Evolutionary conservation across 1,140 invertebrate species (phyloP).

Genomic region (Acromyrmex charruanus): DNA sequence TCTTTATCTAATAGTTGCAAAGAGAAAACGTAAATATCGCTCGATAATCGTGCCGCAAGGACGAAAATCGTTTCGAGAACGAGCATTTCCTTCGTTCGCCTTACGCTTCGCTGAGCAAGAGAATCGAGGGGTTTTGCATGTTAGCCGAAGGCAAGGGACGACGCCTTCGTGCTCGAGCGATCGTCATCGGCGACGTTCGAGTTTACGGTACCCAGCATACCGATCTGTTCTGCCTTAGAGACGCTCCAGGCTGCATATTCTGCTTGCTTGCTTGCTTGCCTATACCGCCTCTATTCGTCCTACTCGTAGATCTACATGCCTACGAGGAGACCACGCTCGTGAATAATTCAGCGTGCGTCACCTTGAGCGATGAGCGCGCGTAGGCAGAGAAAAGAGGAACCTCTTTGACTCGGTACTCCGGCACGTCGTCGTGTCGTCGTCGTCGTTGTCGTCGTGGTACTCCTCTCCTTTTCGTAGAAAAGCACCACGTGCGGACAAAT

Average conservation of each 20-base stretch:
- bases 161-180: constrained; percentile 52
- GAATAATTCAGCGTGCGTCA: constrained; percentile 83
- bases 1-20: neutral
- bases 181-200: constrained; percentile 62
- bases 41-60: neutral
- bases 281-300: constrained; percentile 71
- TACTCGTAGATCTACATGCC: constrained; percentile 77
- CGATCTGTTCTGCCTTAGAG: constrained; percentile 52
- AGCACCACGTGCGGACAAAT: constrained; percentile 71
- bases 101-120: neutral
- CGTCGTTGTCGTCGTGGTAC: neutral
- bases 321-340: constrained; percentile 76
- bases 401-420: constrained; percentile 27
- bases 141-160: constrained; percentile 14
- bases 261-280: constrained; percentile 54
- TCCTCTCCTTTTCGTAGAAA: constrained; percentile 68
- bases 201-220: constrained; percentile 73
- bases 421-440: constrained; percentile 3
- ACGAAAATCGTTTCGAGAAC: constrained; percentile 24
- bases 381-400: constrained; percentile 72
- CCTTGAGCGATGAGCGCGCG: constrained; percentile 78
- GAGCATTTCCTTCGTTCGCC: constrained; percentile 5
- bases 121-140: constrained; percentile 26
- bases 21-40: neutral
- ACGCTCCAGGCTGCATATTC: neutral